A percentile compares a stretch with the other conserved stretches of the same genome.
Evolutionary conservation across 2,113 vertebrate genomes (phyloP).

Genomic region (Polypterus senegalus): DNA sequence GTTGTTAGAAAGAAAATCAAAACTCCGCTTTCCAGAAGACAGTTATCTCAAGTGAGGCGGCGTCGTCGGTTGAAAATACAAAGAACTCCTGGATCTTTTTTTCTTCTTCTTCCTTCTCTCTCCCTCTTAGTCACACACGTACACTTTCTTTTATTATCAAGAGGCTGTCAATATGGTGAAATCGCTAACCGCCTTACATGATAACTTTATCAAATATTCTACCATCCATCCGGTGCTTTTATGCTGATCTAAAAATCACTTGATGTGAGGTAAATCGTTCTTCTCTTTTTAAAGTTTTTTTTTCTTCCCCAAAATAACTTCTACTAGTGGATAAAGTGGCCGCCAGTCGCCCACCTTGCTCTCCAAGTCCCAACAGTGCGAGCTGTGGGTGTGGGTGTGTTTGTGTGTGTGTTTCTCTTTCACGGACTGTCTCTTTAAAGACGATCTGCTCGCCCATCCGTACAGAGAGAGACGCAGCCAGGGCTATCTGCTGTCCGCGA

Average conservation of each 20-base stretch:
- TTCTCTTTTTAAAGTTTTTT: slow-evolving; percentile 32
- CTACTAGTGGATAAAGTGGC: slow-evolving; percentile 25
- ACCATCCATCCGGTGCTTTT: slow-evolving; percentile 32
- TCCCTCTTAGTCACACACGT: slow-evolving; percentile 17
- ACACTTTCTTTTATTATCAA: slow-evolving; percentile 21
- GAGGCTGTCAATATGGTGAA: slow-evolving; percentile 18
- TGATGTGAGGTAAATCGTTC: slow-evolving; percentile 19
- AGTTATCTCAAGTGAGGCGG: too few relatives aligned
- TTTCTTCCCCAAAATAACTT: slow-evolving; percentile 8
- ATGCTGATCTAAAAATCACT: slow-evolving; percentile 34
- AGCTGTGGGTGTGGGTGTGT: slow-evolving; percentile 16
- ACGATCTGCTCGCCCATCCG: slow-evolving; percentile 49
- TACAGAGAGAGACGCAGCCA: slow-evolving; percentile 27
- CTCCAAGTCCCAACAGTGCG: slow-evolving; percentile 25
- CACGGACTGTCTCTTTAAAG: slow-evolving; percentile 52
- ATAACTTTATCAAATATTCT: slow-evolving; percentile 29
- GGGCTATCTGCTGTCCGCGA: slow-evolving; percentile 41
- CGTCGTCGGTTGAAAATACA: too few relatives aligned
- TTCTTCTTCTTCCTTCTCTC: slow-evolving; percentile 2
- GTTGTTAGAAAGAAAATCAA: too few relatives aligned
- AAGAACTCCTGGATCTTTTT: not conserved
- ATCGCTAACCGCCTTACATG: slow-evolving; percentile 34
- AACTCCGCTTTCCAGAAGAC: too few relatives aligned
- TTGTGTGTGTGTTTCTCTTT: slow-evolving; percentile 30
- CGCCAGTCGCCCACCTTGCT: slow-evolving; percentile 30